Base-by-base conservation (phyloP, 2,888 invertebrate species). In the Boloria euphrosyne region DNA sequence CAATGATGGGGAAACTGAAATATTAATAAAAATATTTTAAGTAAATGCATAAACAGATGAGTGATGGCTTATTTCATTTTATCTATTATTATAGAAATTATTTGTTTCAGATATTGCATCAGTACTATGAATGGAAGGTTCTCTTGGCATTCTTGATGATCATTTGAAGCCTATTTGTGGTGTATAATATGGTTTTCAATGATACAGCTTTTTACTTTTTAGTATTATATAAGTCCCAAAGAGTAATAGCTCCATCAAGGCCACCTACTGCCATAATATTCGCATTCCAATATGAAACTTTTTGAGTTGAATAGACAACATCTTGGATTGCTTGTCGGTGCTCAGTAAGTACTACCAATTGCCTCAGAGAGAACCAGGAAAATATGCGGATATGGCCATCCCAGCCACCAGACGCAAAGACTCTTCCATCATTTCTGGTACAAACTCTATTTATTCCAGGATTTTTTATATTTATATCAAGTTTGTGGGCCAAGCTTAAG, bases 151-250 rank as follows among this genome's bases (percentile, higher is more conserved):
- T 38, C 31, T 38, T 38, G 31, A 38, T 31, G n/a, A 27, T 6
- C 6, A 59, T 31, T 58, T 27, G 27, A 16, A 13, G 47, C 27
- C 47, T 49, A 27, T 27, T 53, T 47, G 6, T 27, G 16, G 27
- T 31, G 31, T 58, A 22, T 16, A 22, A 31, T 16, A 13, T 27
- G 13, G 13, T 4, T 57, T 57, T 58, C 27, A 22, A 58, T 1
- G 16, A 47, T 59, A 22, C 0, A 38, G 31, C 52, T 65, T 49
- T 61, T 73, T 85, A 80, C 72, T 80, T 76, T 73, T 88, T 90
- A 70, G 76, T 80, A 71, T 96, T 96, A 81, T 96, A 97, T 76
- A 97, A 92, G 89, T 96, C 95, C 96, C 96, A 97, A 65, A 97
- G 92, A 5, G 96, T 95, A 74, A 97, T 95, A 78, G 94, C 94